Evolutionary conservation across 2,797 vertebrate species (phyloP).

Genomic region (Vultur gryphus): DNA sequence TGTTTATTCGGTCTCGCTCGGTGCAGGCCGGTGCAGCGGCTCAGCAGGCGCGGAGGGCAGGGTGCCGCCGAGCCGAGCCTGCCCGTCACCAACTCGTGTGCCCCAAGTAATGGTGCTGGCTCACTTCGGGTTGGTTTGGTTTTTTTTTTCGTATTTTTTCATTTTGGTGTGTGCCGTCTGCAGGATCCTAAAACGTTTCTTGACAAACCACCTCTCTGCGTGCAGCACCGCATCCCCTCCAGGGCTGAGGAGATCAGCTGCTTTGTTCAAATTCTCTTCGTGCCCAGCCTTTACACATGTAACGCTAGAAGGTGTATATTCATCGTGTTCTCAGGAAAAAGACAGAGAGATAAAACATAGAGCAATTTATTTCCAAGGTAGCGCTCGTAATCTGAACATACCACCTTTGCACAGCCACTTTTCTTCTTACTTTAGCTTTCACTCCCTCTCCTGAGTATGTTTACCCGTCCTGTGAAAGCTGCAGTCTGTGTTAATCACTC

Average conservation of each 20-base stretch:
- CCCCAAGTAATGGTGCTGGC: background rate
- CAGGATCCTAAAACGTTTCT: fast-evolving
- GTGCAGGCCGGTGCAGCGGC: background rate
- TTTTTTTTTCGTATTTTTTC: fast-evolving
- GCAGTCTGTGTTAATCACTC: background rate
- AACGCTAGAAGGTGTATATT: fast-evolving
- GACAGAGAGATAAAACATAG: background rate
- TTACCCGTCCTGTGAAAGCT: background rate
- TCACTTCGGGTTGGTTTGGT: background rate
- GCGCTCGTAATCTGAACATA: background rate
- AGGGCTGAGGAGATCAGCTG: background rate
- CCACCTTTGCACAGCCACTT: background rate
- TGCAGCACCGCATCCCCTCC: background rate
- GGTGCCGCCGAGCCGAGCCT: background rate
- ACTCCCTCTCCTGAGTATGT: background rate
- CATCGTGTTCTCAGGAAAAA: fast-evolving
- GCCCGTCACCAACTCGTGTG: fast-evolving
- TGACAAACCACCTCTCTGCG: fast-evolving
- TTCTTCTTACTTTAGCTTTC: background rate
- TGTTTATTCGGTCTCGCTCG: background rate
- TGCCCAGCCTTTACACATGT: background rate
- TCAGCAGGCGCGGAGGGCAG: background rate
- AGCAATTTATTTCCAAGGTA: background rate
- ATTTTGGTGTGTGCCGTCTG: fast-evolving
- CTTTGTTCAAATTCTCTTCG: background rate